Base-by-base conservation (phyloP, 2,888 invertebrate species). In the Tridacna crocea region DNA sequence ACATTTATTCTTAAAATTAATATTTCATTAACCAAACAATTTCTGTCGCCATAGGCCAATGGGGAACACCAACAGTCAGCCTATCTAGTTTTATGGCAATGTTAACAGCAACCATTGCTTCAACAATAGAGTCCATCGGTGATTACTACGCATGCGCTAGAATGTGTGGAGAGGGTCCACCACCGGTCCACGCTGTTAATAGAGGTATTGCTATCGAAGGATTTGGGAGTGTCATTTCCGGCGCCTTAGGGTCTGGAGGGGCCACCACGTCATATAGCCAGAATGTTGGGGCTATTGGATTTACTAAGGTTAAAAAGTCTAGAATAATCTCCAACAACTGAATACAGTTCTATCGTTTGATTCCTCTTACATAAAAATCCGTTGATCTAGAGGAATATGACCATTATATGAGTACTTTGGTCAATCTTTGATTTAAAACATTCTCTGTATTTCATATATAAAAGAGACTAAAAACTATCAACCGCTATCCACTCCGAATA, bases 181-280 rank as follows among this genome's bases (percentile, higher is more conserved):
- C 98, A 0, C 98, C 98, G 0, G 95, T 97, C 12, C 97, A 97
- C 93, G 98, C 97, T 0, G 97, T 98, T 89, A 98, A 98, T 94
- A 96, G 98, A 61, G 98, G 98, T 0, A 97, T 91, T 74, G 88
- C 90, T 15, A 89, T 91, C 15, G 98, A 98, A 94, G 98, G 98
- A 0, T 94, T 98, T 0, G 97, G 97, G 17, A 97, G 97, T 0
- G 95, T 97, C 76, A 94, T 98, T 51, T 97, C 97, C 0, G 98
- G 97, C 0, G 95, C 97, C 6, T 97, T 97, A 96, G 98, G 98
- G 17, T 96, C 97, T 47, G 98, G 98, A 0, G 97, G 97, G 90
- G 98, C 98, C 0, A 97, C 98, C 66, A 98, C 98, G 88, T 98
- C 98, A 0, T 98, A 98, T 92, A 97, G 97, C 72, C 97, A 98